Conservation (phyloP, 2,113 vertebrate genomes). For the Harpagus bidentatus region DNA sequence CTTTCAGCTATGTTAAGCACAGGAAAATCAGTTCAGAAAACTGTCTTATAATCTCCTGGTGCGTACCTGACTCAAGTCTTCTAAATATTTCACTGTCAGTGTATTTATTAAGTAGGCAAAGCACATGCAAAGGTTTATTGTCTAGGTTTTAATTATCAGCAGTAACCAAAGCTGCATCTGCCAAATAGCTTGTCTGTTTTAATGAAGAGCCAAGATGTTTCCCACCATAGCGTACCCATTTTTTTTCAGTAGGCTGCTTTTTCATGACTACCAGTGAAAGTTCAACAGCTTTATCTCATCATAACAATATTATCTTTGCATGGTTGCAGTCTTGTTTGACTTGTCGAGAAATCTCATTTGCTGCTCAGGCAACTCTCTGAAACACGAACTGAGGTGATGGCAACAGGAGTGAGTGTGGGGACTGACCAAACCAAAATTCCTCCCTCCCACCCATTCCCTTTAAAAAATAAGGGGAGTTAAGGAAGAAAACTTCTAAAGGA, state of each 20-base stretch:
- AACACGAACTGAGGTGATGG: neutral
- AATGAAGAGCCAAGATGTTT: neutral
- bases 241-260: neutral
- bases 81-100: neutral
- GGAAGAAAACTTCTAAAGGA: neutral
- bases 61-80: neutral
- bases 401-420: neutral
- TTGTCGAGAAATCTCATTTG: neutral
- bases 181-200: neutral
- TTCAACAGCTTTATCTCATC: neutral
- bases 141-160: neutral
- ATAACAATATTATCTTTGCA: fast-evolving
- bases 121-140: neutral
- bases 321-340: neutral
- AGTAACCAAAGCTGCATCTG: neutral
- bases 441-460: neutral
- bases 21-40: neutral
- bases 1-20: neutral
- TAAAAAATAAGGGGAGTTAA: neutral
- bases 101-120: neutral
- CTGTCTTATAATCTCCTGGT: neutral
- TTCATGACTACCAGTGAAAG: neutral
- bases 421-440: neutral
- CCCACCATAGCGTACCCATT: neutral
- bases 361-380: neutral